These are phyloP conservation scores for Illadopsis cleaveri DNA, from an alignment of 2,113 vertebrate genomes.

Conservation along the genomic window DNA sequence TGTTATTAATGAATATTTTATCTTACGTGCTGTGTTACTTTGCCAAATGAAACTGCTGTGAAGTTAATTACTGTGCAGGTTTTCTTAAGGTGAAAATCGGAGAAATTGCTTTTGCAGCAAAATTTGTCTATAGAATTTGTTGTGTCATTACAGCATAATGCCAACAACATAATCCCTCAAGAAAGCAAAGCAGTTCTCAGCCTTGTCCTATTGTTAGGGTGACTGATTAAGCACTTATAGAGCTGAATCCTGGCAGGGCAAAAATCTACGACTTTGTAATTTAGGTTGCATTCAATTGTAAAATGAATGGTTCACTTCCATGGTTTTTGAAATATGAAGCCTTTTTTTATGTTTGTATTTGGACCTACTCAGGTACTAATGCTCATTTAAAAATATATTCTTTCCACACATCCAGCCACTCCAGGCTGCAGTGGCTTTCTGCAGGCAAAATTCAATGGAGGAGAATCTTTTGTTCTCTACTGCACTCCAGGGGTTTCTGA, in stretches of 20 bases:
- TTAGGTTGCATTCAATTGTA: not conserved
- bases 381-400: slow-evolving; percentile 21
- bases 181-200: slow-evolving; percentile 36
- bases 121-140: slow-evolving; percentile 32
- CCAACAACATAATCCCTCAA: slow-evolving; percentile 33
- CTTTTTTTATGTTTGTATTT: slow-evolving; percentile 40
- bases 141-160: slow-evolving; percentile 37
- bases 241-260: not conserved
- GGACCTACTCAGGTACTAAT: not conserved
- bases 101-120: slow-evolving; percentile 50
- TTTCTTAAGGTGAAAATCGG: slow-evolving; percentile 60
- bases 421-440: not conserved
- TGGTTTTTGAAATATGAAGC: slow-evolving; percentile 19
- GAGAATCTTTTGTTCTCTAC: not conserved
- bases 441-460: not conserved
- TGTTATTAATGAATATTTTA: slow-evolving; percentile 69
- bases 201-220: not conserved
- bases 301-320: not conserved
- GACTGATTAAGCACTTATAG: slow-evolving; percentile 36
- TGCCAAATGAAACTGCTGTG: slow-evolving; percentile 57
- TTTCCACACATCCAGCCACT: not conserved
- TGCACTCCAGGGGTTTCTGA: not conserved
- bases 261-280: slow-evolving; percentile 18
- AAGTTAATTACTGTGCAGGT: slow-evolving; percentile 69
- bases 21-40: slow-evolving; percentile 50